Evolutionary conservation across 2,797 vertebrate genomes (phyloP).

Genomic region (Peromyscus nudipes): DNA sequence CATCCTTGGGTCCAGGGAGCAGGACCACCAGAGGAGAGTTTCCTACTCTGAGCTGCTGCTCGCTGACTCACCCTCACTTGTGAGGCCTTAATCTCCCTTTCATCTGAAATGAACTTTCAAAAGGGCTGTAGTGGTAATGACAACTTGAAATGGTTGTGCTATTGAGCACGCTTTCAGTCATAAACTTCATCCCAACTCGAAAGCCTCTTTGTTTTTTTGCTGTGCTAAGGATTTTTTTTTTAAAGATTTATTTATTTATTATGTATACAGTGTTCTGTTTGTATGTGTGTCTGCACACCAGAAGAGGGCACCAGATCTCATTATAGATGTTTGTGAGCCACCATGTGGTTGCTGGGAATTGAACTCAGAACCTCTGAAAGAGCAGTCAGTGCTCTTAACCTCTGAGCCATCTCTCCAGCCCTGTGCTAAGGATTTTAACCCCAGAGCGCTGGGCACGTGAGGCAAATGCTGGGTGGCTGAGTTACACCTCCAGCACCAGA

Average conservation of each 20-base stretch:
- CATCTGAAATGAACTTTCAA: background rate
- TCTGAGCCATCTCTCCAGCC: too few species aligned
- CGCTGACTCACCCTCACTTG: background rate
- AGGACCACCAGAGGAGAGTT: background rate
- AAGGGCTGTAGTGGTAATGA: background rate
- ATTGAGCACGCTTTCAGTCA: background rate
- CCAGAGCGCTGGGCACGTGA: background rate
- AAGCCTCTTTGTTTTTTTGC: background rate
- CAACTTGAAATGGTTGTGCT: fast-evolving
- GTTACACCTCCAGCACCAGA: background rate
- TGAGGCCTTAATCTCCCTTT: background rate
- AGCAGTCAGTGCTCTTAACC: too few species aligned
- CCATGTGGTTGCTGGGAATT: too few species aligned
- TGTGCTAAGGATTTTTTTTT: background rate
- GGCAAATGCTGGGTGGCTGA: background rate
- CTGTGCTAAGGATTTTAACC: too few species aligned
- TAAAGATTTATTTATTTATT: too few species aligned
- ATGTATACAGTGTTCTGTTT: too few species aligned
- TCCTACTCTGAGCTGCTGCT: background rate
- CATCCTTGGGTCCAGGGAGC: background rate
- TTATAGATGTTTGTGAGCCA: too few species aligned
- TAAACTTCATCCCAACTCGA: background rate
- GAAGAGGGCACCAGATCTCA: too few species aligned
- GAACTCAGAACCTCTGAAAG: too few species aligned
- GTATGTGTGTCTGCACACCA: too few species aligned